Evolutionary conservation across 2,888 invertebrate genomes (phyloP).

Genomic region (Timema cristinae): DNA sequence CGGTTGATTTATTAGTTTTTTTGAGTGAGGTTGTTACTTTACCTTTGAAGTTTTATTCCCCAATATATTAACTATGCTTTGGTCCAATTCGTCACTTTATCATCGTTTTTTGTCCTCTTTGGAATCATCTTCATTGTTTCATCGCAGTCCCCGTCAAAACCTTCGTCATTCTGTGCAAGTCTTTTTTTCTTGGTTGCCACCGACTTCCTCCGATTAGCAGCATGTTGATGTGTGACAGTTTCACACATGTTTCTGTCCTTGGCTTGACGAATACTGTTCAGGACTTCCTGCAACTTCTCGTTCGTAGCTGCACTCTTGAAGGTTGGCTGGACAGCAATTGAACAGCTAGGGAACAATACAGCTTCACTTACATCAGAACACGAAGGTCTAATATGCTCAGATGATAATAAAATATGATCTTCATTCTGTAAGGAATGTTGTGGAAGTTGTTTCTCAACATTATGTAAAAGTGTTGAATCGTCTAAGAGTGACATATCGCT

Average conservation of each 20-base stretch:
- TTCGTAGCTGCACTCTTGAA: conserved; percentile 2
- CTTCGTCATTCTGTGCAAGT: not conserved
- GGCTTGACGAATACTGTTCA: conserved; percentile 23
- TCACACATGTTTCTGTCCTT: conserved; percentile 26
- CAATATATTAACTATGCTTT: no score
- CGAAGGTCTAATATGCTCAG: not conserved
- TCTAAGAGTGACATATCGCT: not conserved
- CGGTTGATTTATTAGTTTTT: not conserved
- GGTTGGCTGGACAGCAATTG: no score
- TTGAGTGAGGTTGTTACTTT: not conserved
- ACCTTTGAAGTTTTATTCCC: no score
- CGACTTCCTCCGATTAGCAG: conserved; percentile 3
- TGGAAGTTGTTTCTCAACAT: not conserved
- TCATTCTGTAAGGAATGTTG: not conserved
- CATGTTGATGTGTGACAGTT: conserved; percentile 18
- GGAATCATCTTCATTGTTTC: conserved; percentile 1
- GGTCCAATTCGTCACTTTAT: conserved; percentile 2
- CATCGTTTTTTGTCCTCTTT: not conserved
- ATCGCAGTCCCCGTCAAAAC: not conserved
- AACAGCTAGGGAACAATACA: conserved; percentile 10
- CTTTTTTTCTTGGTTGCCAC: conserved; percentile 13
- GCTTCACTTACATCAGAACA: not conserved
- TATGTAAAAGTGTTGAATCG: not conserved
- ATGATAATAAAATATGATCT: not conserved
- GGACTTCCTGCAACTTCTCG: conserved; percentile 22